A percentile compares a stretch with the other conserved stretches of the same genome.
phyloP scores from a whole-genome alignment of 2,797 vertebrate species.

The Myiothlypis coronata region DNA sequence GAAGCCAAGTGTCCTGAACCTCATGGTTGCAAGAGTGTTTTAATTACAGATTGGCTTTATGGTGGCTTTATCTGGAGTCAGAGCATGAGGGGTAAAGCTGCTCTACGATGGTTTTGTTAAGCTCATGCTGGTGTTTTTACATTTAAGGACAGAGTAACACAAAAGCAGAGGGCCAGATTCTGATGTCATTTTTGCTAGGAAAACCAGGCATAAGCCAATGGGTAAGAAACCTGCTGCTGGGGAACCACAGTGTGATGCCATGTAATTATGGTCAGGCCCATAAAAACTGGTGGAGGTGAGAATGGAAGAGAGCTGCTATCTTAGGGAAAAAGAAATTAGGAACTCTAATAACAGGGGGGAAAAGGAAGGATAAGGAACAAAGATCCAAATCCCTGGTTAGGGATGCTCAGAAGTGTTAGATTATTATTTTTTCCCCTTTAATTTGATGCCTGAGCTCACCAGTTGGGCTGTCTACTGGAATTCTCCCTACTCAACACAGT shows the following conservation, averaged over 20 bases:
- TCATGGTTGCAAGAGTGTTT: background rate
- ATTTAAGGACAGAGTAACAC: background rate
- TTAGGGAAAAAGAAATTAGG: background rate
- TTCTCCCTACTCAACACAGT: accelerated
- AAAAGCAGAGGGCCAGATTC: background rate
- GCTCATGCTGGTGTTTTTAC: background rate
- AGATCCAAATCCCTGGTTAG: background rate
- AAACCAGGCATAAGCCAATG: background rate
- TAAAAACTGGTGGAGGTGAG: background rate
- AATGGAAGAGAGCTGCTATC: background rate
- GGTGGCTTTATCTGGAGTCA: background rate
- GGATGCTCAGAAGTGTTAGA: background rate
- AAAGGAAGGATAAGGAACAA: accelerated
- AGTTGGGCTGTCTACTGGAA: background rate
- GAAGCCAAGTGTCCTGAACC: background rate
- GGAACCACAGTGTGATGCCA: background rate
- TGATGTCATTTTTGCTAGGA: background rate
- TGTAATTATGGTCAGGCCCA: background rate
- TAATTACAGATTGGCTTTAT: background rate
- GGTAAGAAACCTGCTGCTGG: background rate
- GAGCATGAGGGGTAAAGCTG: background rate
- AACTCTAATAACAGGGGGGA: background rate
- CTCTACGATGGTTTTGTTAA: background rate
- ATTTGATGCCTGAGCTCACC: background rate
- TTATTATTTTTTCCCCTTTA: background rate